These are phyloP conservation scores for Labeo catla DNA, from an alignment of 2,113 vertebrate species.

Conservation along the genomic window DNA sequence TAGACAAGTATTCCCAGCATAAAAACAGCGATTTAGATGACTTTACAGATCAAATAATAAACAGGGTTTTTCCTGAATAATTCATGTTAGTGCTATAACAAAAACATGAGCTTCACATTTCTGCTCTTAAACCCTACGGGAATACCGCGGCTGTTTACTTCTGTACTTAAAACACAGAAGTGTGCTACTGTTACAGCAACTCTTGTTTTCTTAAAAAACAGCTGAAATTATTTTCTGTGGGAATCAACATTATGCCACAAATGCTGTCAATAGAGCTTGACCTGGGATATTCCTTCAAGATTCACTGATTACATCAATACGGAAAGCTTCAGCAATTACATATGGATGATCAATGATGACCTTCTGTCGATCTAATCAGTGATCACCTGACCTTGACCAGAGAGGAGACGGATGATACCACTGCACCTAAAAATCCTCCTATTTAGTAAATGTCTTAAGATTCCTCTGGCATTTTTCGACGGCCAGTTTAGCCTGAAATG, in stretches of 20 bases:
- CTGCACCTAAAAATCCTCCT: constrained; percentile 47
- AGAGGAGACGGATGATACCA: constrained; percentile 42
- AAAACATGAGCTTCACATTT: constrained; percentile 1
- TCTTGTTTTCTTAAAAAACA: background rate
- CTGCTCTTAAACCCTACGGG: background rate
- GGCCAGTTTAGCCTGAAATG: constrained; percentile 54
- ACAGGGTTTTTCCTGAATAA: background rate
- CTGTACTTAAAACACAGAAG: background rate
- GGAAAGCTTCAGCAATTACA: constrained; percentile 48
- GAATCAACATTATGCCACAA: background rate
- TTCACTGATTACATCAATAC: background rate
- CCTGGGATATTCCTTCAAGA: background rate
- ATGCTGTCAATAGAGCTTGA: background rate
- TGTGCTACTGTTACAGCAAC: background rate
- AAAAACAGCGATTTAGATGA: background rate
- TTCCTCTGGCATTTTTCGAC: constrained; percentile 40
- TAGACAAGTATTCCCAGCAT: background rate
- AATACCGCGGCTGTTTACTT: background rate
- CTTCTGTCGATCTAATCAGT: constrained; percentile 31
- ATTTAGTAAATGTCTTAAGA: constrained; percentile 31
- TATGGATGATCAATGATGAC: constrained; percentile 53
- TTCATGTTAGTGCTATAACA: background rate
- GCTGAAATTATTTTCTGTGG: background rate
- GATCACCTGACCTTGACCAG: constrained; percentile 30
- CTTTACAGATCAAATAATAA: constrained; percentile 1